phyloP scores from a whole-genome alignment of 1,140 invertebrate genomes.

The Mycetomoellerius zeteki region DNA sequence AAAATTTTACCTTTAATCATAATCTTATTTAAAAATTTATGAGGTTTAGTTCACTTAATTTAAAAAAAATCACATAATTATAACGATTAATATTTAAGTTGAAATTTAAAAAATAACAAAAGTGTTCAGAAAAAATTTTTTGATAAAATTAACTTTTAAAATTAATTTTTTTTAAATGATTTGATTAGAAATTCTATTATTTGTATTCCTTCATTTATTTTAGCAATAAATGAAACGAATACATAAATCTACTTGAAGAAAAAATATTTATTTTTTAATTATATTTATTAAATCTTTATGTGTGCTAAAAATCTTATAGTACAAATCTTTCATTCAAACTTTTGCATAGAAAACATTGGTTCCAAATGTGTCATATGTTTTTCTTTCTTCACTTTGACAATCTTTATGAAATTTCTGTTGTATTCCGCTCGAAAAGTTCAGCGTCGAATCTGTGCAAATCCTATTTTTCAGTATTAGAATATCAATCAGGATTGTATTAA shows the following conservation, averaged over 20 bases:
- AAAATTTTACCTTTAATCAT: neutral
- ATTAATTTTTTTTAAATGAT: neutral
- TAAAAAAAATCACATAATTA: neutral
- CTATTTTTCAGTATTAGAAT: conserved; percentile 50
- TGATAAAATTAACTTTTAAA: neutral
- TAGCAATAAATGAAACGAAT: neutral
- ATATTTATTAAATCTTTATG: neutral
- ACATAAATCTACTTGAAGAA: neutral
- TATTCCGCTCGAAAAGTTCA: conserved; percentile 21
- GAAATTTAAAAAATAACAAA: neutral
- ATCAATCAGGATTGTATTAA: conserved; percentile 57
- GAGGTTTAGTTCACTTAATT: neutral
- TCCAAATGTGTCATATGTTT: neutral
- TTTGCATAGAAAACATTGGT: neutral
- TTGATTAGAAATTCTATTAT: neutral
- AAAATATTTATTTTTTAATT: neutral
- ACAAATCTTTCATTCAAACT: neutral
- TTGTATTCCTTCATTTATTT: neutral
- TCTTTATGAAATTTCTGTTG: conserved; percentile 25
- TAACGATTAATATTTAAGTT: neutral
- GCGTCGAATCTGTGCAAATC: neutral
- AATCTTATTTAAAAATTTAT: neutral
- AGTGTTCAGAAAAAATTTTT: neutral
- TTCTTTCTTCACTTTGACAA: neutral
- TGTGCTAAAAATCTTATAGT: neutral